Evolutionary conservation across 2,797 vertebrate genomes (phyloP).

Genomic region (Sebastes baramenuke): DNA sequence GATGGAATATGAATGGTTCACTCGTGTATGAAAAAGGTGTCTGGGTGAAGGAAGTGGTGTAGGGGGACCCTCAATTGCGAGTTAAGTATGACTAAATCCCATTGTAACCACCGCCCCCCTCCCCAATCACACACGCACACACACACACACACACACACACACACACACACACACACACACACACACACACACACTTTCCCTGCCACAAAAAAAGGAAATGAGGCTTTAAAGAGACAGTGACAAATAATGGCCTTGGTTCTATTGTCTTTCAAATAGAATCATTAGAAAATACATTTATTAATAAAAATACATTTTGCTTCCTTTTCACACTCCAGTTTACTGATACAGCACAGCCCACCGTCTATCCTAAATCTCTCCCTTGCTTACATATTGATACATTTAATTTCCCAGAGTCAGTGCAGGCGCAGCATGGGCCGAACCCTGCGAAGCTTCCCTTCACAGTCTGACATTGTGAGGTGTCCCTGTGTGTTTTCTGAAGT

Average conservation of each 20-base stretch:
- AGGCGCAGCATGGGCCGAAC: background rate
- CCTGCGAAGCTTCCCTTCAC: background rate
- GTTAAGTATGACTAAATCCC: conserved; percentile 79
- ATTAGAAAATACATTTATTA: background rate
- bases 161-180: background rate
- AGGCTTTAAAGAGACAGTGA: conserved; percentile 47
- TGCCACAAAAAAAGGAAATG: conserved; percentile 12
- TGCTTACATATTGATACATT: background rate
- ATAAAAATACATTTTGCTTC: background rate
- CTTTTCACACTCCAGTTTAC: background rate
- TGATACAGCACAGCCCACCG: background rate
- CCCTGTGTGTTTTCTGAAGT: background rate
- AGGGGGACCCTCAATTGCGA: conserved; percentile 75
- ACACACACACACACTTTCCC: conserved; percentile 18
- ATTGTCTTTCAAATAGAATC: conserved; percentile 20
- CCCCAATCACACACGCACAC: background rate
- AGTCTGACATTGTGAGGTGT: too few species aligned
- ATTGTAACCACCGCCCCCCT: conserved; percentile 48
- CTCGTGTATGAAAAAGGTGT: conserved; percentile 94
- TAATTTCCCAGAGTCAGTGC: background rate
- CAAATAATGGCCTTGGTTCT: conserved; percentile 2
- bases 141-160: too few species aligned
- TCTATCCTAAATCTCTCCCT: background rate
- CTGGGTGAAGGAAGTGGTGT: conserved; percentile 78
- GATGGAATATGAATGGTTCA: conserved; percentile 99